phyloP scores from a whole-genome alignment of 1,140 invertebrate genomes.

The Drosophila watanabei region DNA sequence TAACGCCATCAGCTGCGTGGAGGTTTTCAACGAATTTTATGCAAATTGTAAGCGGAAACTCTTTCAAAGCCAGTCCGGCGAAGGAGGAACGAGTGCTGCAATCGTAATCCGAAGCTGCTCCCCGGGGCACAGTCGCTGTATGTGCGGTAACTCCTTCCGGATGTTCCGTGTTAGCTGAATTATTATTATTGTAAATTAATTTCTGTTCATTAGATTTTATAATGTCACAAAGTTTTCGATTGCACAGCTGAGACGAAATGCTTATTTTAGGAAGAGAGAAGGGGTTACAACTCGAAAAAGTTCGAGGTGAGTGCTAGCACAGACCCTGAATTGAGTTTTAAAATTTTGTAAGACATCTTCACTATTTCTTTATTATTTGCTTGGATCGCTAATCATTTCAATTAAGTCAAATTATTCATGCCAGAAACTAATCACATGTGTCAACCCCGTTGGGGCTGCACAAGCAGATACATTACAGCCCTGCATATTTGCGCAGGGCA shows the following conservation, averaged over 20 bases:
- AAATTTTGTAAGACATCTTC: background rate
- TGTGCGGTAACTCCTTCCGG: slow-evolving; percentile 33
- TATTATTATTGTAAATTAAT: slow-evolving; percentile 83
- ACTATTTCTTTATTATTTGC: background rate
- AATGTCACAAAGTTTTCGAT: slow-evolving; percentile 65
- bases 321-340: background rate
- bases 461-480: slow-evolving; percentile 8
- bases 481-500: slow-evolving; percentile 38
- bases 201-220: slow-evolving; percentile 82
- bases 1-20: slow-evolving; percentile 67
- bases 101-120: slow-evolving; percentile 56
- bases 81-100: slow-evolving; percentile 38
- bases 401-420: background rate
- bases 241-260: slow-evolving; percentile 58
- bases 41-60: slow-evolving; percentile 85
- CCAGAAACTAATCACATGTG: slow-evolving; percentile 5
- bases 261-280: background rate
- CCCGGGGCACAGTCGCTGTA: slow-evolving; percentile 34
- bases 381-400: background rate
- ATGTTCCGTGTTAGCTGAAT: slow-evolving; percentile 74
- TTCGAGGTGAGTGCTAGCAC: background rate
- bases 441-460: slow-evolving; percentile 1
- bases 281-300: background rate
- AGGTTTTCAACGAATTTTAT: slow-evolving; percentile 75
- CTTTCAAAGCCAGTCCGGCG: slow-evolving; percentile 58